These are phyloP conservation scores for Amphiprion clarkii DNA, from an alignment of 2,797 vertebrate genomes.

Conservation along the genomic window DNA sequence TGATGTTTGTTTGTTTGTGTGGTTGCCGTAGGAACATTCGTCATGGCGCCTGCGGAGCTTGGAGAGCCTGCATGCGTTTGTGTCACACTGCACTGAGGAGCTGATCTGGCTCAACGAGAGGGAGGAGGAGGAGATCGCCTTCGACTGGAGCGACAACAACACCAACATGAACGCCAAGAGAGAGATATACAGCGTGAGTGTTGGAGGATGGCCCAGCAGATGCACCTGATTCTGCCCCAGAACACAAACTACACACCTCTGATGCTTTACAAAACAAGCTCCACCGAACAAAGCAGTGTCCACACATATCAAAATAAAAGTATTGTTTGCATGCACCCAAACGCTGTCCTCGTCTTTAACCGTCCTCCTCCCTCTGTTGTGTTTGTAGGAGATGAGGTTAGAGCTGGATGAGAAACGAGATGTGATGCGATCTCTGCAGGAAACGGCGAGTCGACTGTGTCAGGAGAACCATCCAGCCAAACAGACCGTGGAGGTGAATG, in stretches of 20 bases:
- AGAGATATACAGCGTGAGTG: slow-evolving; percentile 91
- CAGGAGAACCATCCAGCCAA: slow-evolving; percentile 97
- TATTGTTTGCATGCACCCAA: not conserved
- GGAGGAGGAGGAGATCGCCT: slow-evolving; percentile 97
- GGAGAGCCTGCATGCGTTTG: slow-evolving; percentile 93
- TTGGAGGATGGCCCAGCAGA: not conserved
- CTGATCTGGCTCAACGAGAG: slow-evolving; percentile 99
- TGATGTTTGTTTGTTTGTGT: slow-evolving; percentile 62
- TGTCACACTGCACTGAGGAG: slow-evolving; percentile 94
- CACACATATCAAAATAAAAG: not conserved
- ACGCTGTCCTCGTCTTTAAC: not conserved
- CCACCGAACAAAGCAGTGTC: not conserved
- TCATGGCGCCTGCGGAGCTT: slow-evolving; percentile 94
- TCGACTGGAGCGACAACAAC: slow-evolving; percentile 96
- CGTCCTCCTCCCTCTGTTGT: slow-evolving; percentile 6
- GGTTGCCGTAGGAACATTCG: slow-evolving; percentile 91
- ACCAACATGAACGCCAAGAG: slow-evolving; percentile 90
- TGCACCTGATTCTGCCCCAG: not conserved
- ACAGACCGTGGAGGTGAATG: slow-evolving; percentile 94
- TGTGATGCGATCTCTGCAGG: slow-evolving; percentile 93
- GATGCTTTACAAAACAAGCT: not conserved
- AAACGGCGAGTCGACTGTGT: slow-evolving; percentile 91
- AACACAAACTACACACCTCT: not conserved
- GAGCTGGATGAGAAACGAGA: slow-evolving; percentile 95
- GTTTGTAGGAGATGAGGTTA: slow-evolving; percentile 88